Percentiles rank a stretch among this genome's conserved stretches.
These are phyloP conservation scores for Paraplagusia blochii DNA, from an alignment of 2,113 vertebrate genomes.

Conservation along the genomic window DNA sequence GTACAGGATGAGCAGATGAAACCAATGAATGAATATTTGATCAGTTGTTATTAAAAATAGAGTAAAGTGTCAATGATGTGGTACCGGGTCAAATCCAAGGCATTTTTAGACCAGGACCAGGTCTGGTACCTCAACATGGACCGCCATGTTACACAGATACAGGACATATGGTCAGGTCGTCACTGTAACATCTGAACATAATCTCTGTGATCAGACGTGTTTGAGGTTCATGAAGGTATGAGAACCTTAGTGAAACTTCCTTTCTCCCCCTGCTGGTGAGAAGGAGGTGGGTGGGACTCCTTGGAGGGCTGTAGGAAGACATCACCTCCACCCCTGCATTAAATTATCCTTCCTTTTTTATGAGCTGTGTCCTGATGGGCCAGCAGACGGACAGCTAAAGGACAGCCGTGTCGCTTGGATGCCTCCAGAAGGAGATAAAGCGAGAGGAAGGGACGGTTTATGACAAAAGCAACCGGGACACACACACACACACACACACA, in stretches of 20 bases:
- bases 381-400: constrained; percentile 86
- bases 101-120: no score
- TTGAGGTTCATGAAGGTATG: constrained; percentile 84
- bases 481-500: no score
- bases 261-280: constrained; percentile 82
- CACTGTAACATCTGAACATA: constrained; percentile 81
- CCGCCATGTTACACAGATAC: no score
- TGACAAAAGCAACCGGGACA: background rate
- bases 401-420: constrained; percentile 81
- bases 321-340: constrained; percentile 75
- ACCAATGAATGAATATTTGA: no score
- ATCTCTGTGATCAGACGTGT: constrained; percentile 88
- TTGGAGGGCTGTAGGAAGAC: constrained; percentile 85
- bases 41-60: no score
- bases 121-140: no score
- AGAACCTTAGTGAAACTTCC: constrained; percentile 77
- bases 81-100: no score
- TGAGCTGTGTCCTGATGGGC: constrained; percentile 92
- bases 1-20: no score
- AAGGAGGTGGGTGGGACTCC: constrained; percentile 85
- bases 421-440: constrained; percentile 52
- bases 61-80: no score
- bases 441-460: constrained; percentile 61
- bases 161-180: constrained; percentile 30
- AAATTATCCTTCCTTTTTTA: constrained; percentile 91